Evolutionary conservation across 2,113 vertebrate species (phyloP).

Genomic region (Pholis gunnellus): DNA sequence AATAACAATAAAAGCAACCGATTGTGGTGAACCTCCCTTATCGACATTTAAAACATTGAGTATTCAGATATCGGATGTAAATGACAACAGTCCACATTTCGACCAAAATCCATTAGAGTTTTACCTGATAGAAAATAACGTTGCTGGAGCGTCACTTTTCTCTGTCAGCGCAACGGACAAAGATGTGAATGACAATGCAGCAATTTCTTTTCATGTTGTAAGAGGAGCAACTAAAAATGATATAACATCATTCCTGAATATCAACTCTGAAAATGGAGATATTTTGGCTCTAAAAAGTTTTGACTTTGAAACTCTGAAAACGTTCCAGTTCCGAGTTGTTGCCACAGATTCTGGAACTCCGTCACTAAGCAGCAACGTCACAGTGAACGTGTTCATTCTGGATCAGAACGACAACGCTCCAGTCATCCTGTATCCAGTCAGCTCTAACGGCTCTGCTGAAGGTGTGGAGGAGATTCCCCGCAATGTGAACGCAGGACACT

Average conservation of each 20-base stretch:
- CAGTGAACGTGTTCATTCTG: too few relatives aligned
- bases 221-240: constrained; percentile 42
- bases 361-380: too few relatives aligned
- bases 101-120: constrained; percentile 42
- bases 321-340: too few relatives aligned
- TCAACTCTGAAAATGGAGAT: constrained; percentile 69
- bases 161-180: constrained; percentile 71
- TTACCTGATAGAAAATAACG: constrained; percentile 76
- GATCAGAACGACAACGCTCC: too few relatives aligned
- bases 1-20: constrained; percentile 71
- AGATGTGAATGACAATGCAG: constrained; percentile 71
- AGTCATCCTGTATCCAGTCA: too few relatives aligned
- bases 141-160: constrained; percentile 62
- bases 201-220: constrained; percentile 55
- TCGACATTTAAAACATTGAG: constrained; percentile 59
- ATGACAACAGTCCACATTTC: constrained; percentile 80
- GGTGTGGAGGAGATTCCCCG: too few relatives aligned
- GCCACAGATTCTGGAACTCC: too few relatives aligned
- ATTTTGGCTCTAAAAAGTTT: constrained; percentile 64
- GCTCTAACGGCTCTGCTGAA: too few relatives aligned
- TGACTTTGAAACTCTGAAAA: constrained; percentile 73
- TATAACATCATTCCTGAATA: constrained; percentile 42
- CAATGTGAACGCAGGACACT: too few relatives aligned
- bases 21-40: constrained; percentile 71
- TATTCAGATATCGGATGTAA: constrained; percentile 76